Conservation (phyloP, 2,113 vertebrate genomes). For the Ceyx cyanopectus region DNA sequence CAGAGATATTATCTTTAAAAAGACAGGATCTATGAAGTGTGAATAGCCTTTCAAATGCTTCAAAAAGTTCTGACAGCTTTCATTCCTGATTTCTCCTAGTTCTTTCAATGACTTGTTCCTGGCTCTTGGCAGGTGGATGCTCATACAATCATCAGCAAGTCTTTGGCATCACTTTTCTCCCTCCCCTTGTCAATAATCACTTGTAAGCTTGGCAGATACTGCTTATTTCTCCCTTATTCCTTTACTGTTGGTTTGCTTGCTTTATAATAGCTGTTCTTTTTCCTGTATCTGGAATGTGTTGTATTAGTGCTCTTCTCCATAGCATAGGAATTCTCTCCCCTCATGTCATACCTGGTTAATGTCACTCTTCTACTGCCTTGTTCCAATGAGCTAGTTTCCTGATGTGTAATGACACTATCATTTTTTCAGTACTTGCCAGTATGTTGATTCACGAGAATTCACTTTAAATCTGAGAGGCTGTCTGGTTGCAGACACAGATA, state of each 20-base stretch:
- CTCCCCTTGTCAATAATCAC: not conserved
- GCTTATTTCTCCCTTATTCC: not conserved
- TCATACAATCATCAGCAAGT: not conserved
- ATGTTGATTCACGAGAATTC: not conserved
- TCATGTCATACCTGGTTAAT: not conserved
- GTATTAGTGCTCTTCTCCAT: not conserved
- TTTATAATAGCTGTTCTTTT: not conserved
- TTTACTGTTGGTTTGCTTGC: not conserved
- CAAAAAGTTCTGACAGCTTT: not conserved
- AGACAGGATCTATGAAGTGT: not conserved
- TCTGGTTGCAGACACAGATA: not conserved
- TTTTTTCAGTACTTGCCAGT: not conserved
- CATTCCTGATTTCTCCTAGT: not conserved
- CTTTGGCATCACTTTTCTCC: not conserved
- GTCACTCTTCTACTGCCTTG: not conserved
- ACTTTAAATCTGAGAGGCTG: not conserved
- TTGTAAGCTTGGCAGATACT: not conserved
- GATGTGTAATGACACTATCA: not conserved
- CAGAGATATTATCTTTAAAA: not conserved
- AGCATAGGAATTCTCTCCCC: not conserved
- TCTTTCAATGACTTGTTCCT: constrained; percentile 29
- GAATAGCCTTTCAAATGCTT: not conserved
- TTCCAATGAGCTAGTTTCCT: not conserved
- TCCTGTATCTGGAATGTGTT: not conserved
- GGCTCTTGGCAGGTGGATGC: not conserved